These are phyloP conservation scores for Colletes latitarsis DNA, from an alignment of 1,140 invertebrate genomes.

Conservation along the genomic window DNA sequence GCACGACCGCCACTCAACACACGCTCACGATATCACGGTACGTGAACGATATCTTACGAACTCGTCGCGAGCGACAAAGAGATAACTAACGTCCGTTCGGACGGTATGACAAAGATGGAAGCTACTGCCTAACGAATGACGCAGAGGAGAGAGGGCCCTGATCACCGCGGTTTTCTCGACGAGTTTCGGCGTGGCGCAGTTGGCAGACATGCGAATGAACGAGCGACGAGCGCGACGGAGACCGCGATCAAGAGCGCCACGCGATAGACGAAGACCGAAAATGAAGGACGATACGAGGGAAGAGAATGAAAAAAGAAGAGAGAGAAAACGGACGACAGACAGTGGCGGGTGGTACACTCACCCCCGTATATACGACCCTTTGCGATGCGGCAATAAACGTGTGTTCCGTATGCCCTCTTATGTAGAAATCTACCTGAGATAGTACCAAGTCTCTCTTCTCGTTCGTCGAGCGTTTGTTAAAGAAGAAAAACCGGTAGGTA, in stretches of 20 bases:
- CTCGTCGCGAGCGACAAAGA: conserved; percentile 39
- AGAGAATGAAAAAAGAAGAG: conserved; percentile 35
- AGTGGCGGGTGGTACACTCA: conserved; percentile 38
- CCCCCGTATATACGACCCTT: conserved; percentile 40
- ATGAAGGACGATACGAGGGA: conserved; percentile 45
- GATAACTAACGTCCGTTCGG: not conserved
- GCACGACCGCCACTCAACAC: conserved; percentile 58
- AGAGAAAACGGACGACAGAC: conserved; percentile 24
- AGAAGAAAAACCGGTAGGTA: conserved; percentile 30
- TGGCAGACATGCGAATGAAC: conserved; percentile 58
- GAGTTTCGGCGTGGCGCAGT: conserved; percentile 50
- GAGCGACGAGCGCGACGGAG: conserved; percentile 30
- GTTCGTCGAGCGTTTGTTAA: not conserved
- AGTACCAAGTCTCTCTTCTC: not conserved
- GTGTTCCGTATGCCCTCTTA: conserved; percentile 23
- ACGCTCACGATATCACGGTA: conserved; percentile 16
- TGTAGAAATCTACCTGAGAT: conserved; percentile 49
- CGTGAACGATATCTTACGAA: conserved; percentile 21
- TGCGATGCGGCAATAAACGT: conserved; percentile 31
- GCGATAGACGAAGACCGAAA: conserved; percentile 38
- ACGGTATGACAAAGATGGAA: conserved; percentile 7
- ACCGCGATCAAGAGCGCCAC: conserved; percentile 8
- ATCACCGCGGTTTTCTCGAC: conserved; percentile 37
- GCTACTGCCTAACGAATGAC: conserved; percentile 8
- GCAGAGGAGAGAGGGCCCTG: conserved; percentile 25